A percentile compares a stretch with the other conserved stretches of the same genome.
phyloP scores from a whole-genome alignment of 1,140 invertebrate species.

The Philotrypesis tridentata region DNA sequence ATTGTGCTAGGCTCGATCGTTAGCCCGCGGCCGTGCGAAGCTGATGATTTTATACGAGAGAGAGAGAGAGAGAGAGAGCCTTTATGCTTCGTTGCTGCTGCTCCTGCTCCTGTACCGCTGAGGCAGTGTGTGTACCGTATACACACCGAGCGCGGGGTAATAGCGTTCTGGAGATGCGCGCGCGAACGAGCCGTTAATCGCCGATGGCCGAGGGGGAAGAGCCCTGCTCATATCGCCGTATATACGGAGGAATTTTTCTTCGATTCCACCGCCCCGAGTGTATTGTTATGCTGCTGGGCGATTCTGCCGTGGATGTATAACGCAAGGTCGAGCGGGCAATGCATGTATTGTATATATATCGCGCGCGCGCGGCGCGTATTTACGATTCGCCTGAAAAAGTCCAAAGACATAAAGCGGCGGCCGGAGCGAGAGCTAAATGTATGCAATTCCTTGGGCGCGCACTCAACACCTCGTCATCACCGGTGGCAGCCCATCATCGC shows the following conservation, averaged over 20 bases:
- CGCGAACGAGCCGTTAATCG: not conserved
- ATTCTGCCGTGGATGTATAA: too few relatives aligned
- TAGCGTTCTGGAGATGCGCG: not conserved
- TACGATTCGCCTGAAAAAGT: not conserved
- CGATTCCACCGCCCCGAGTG: too few relatives aligned
- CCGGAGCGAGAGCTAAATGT: not conserved
- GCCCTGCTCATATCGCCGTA: too few relatives aligned
- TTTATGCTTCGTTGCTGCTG: not conserved
- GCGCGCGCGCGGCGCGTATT: too few relatives aligned
- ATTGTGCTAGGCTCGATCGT: constrained; percentile 48
- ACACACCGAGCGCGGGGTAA: not conserved
- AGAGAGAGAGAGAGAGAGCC: too few relatives aligned
- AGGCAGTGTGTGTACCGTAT: not conserved
- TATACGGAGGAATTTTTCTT: not conserved
- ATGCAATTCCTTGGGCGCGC: constrained; percentile 3
- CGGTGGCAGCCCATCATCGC: not conserved
- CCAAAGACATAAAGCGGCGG: not conserved
- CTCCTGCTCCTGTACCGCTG: too few relatives aligned
- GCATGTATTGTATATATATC: too few relatives aligned
- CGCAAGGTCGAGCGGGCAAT: too few relatives aligned
- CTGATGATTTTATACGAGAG: constrained; percentile 41
- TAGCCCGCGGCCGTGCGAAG: constrained; percentile 35
- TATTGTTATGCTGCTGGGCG: too few relatives aligned
- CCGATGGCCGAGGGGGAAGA: not conserved
- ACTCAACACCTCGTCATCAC: constrained; percentile 17